Evolutionary conservation across 2,113 vertebrate species (phyloP).

Genomic region (Pollachius pollachius): DNA sequence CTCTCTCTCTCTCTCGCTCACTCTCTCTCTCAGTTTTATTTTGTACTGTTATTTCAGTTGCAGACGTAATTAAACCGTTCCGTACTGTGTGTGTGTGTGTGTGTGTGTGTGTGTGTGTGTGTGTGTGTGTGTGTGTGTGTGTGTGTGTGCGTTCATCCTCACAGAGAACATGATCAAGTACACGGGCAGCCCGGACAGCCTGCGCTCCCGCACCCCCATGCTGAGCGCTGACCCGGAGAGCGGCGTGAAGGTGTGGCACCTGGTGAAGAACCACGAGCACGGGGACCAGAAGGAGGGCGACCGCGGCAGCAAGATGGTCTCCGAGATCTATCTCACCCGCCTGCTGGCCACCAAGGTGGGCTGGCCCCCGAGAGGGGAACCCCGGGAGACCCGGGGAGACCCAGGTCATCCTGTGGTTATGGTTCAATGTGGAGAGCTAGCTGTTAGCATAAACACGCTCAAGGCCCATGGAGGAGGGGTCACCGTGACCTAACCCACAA

Average conservation of each 20-base stretch:
- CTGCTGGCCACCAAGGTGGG: conserved; percentile 94
- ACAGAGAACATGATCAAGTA: conserved; percentile 98
- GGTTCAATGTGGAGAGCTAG: not conserved
- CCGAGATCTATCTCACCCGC: conserved; percentile 97
- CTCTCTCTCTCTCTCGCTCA: too few species aligned
- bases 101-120: too few species aligned
- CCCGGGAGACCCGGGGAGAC: too few species aligned
- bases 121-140: too few species aligned
- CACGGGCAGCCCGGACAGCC: conserved; percentile 95
- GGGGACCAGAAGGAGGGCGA: conserved; percentile 98
- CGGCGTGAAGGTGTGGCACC: conserved; percentile 94
- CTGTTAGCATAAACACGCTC: too few species aligned
- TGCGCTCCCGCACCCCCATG: conserved; percentile 95
- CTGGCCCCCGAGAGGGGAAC: not conserved
- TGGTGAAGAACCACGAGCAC: conserved; percentile 98
- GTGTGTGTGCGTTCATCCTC: not conserved
- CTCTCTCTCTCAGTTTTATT: too few species aligned
- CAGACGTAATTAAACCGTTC: too few species aligned
- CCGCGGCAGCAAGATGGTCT: conserved; percentile 98
- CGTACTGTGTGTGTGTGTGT: too few species aligned
- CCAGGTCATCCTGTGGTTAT: too few species aligned
- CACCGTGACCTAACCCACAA: too few species aligned
- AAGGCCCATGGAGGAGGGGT: too few species aligned
- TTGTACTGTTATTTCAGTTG: too few species aligned
- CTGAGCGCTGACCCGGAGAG: conserved; percentile 97